phyloP scores from a whole-genome alignment of 2,113 vertebrate species.

The Microtus richardsoni region DNA sequence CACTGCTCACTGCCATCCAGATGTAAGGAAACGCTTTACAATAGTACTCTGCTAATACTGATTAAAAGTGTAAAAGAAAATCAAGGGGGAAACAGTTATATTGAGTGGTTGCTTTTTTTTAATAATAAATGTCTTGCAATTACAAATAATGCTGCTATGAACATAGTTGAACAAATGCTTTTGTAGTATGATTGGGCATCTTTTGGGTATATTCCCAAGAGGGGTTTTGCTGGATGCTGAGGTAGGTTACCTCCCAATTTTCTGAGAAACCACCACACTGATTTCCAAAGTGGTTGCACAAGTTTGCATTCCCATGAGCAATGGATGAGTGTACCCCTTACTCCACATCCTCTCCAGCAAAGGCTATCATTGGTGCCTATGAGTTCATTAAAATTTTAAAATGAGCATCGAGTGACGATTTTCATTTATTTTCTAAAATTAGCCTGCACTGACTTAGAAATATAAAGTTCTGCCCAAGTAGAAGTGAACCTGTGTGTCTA shows the following conservation, averaged over 20 bases:
- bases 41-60: neutral
- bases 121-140: neutral
- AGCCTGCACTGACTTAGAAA: neutral
- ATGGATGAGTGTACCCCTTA: too few relatives aligned
- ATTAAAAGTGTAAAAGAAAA: slow-evolving; percentile 38
- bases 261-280: too few relatives aligned
- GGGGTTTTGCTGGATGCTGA: too few relatives aligned
- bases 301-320: too few relatives aligned
- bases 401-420: slow-evolving; percentile 7
- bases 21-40: slow-evolving; percentile 29
- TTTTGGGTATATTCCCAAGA: too few relatives aligned
- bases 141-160: too few relatives aligned
- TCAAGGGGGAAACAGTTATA: neutral
- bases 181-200: too few relatives aligned
- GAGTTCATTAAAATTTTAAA: slow-evolving; percentile 37
- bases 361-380: neutral
- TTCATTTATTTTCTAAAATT: slow-evolving; percentile 23
- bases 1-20: neutral
- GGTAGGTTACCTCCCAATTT: too few relatives aligned
- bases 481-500: neutral
- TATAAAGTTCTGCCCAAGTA: neutral
- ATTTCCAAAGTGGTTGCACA: too few relatives aligned
- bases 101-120: neutral
- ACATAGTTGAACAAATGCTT: too few relatives aligned
- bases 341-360: too few relatives aligned